Evolutionary conservation across 2,113 vertebrate species (phyloP).

Genomic region (Saguinus imperator): DNA sequence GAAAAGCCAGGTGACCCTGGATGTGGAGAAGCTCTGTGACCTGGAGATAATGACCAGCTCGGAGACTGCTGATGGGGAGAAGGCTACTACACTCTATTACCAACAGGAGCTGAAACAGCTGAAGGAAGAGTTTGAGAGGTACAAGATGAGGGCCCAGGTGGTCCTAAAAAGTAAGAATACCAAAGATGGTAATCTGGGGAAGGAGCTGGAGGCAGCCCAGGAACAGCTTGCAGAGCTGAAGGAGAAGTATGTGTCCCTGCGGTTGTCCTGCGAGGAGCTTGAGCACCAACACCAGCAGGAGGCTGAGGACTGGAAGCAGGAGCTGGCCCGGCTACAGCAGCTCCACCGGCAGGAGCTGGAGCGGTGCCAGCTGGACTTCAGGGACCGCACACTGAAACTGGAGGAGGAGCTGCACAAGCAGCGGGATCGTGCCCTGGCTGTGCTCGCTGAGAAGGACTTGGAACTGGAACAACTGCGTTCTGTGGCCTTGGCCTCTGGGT

Average conservation of each 20-base stretch:
- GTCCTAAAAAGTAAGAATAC: conserved; percentile 92
- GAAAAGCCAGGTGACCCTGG: conserved; percentile 81
- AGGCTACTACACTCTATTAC: conserved; percentile 82
- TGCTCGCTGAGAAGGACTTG: conserved; percentile 93
- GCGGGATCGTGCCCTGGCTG: conserved; percentile 90
- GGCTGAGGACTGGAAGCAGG: conserved; percentile 85
- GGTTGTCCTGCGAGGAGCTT: conserved; percentile 87
- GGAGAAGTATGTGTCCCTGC: conserved; percentile 92
- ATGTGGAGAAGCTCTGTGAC: conserved; percentile 83
- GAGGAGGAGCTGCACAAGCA: conserved; percentile 96
- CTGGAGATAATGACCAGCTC: conserved; percentile 68
- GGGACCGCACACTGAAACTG: conserved; percentile 87
- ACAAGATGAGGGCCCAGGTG: conserved; percentile 93
- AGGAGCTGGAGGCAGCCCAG: conserved; percentile 91
- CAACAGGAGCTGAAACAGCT: conserved; percentile 95
- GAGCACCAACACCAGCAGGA: conserved; percentile 84
- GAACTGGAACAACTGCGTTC: conserved; percentile 91
- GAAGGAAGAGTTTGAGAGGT: conserved; percentile 96
- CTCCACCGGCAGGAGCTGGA: conserved; percentile 90
- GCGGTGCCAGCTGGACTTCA: conserved; percentile 83
- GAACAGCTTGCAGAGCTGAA: conserved; percentile 92
- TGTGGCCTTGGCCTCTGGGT: conserved; percentile 12
- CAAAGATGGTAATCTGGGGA: conserved; percentile 88
- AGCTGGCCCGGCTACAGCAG: conserved; percentile 84
- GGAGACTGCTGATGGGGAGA: conserved; percentile 83